Evolutionary conservation across 2,113 vertebrate genomes (phyloP), one percentile per base, ranked within the genome.

Genomic region (Proterorhinus semilunaris): DNA sequence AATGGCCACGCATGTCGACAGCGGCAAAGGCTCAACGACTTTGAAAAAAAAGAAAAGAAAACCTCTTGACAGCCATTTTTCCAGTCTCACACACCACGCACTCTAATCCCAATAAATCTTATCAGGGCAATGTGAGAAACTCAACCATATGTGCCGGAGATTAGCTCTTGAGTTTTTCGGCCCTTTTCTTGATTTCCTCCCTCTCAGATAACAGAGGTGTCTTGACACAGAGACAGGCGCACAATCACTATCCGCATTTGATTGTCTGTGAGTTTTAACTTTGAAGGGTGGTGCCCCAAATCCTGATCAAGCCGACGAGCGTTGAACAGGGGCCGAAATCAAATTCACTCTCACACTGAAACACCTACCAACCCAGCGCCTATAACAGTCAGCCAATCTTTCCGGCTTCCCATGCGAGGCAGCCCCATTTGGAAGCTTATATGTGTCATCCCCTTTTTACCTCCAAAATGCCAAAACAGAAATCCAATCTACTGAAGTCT

Each of bases 21-120:
- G 64, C 44, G 68, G 62, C 53, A 72, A 84, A 75, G 72, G 66
- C 76, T 81, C 43, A 36, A 36, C 27, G 27, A 36, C 27, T 55
- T 55, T 5, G 21, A 55, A 55, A 55, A 55, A 27, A 88, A 86
- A 88, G 81, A 80, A 69, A 80, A 77, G 62, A 68, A 81, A 79
- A 67, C 76, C 67, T 79, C 67, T 58, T 85, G 81, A 78, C 78
- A 76, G 72, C 68, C 73, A 77, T 77, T 83, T 83, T 75, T 79
- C 68, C 69, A 76, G 82, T 78, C 72, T 79, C 69, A 52, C 63
- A 69, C 79, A 79, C 71, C 86, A 66, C 79, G 62, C 83, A 84
- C 76, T 76, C 80, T 87, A 88, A 89, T 88, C 85, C 84, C 64
- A 72, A 71, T 81, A 84, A 88, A 91, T 89, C 87, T 88, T 86